phyloP scores from a whole-genome alignment of 1,140 invertebrate species.

The Drosophila repleta region DNA sequence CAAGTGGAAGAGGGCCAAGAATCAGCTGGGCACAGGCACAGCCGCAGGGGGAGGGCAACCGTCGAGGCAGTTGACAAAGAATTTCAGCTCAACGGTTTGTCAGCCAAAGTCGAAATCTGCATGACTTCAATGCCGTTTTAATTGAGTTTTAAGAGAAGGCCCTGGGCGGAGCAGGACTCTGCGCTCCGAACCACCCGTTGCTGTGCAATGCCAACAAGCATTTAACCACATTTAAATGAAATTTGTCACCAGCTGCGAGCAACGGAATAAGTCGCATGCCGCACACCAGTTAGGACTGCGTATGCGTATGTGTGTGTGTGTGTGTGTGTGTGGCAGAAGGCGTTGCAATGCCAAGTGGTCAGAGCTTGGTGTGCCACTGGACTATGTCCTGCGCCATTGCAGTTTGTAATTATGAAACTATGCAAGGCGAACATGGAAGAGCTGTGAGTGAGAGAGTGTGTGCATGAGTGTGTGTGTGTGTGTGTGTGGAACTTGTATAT shows the following conservation, averaged over 20 bases:
- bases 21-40: conserved; percentile 8
- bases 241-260: conserved; percentile 69
- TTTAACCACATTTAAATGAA: conserved; percentile 73
- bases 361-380: conserved; percentile 21
- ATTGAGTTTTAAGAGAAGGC: conserved; percentile 59
- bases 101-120: conserved; percentile 59
- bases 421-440: conserved; percentile 45
- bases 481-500: conserved; percentile 48
- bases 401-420: conserved; percentile 78
- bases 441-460: conserved; percentile 26
- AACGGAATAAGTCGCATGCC: conserved; percentile 63
- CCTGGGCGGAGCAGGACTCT: conserved; percentile 8
- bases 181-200: conserved; percentile 52
- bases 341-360: conserved; percentile 54
- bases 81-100: conserved; percentile 54
- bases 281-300: conserved; percentile 48
- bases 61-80: conserved; percentile 53
- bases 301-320: conserved; percentile 26
- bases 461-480: conserved; percentile 33
- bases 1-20: conserved; percentile 36
- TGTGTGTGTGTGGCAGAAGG: conserved; percentile 38
- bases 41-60: not conserved
- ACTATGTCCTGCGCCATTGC: conserved; percentile 58
- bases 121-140: conserved; percentile 82
- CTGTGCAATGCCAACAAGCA: conserved; percentile 75